Evolutionary conservation across 2,888 invertebrate species (phyloP), one percentile per base, ranked within the genome.

Genomic region (Pseudoips prasinana): DNA sequence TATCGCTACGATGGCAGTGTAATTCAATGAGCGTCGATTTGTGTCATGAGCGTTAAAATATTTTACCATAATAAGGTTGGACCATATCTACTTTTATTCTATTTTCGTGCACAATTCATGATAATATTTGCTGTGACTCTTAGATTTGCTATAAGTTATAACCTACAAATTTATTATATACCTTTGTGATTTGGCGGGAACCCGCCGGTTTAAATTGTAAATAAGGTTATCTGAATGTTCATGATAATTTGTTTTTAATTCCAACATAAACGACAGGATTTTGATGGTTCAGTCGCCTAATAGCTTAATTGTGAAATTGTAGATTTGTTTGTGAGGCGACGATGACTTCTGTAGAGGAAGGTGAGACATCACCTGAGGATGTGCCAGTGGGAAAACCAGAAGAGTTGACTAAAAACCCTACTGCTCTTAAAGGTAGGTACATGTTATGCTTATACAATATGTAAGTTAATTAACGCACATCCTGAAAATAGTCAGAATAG

Each of bases 341-440:
- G 47, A 88, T 88, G 88, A 77, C 78, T 46, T 73, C 85, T 22
- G 54, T 78, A 33, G 88, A 85, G 48, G 88, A 84, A 64, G 72
- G 78, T 24, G 85, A 84, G 29, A 52, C 73, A 23, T 55, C 73
- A 29, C 33, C 73, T 7, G 83, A 80, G 37, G 86, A 86, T 33
- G 66, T 84, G 8, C 73, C 79, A 17, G 58, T 71, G 29, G 88
- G 86, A 41, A 85, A 92, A 64, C 92, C 92, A 25, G 91, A 92
- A 10, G 92, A 92, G 60, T 83, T 92, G 28, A 86, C 91, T 11
- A 92, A 92, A 71, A 91, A 92, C 65, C 90, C 92, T 25, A 81
- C 83, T 49, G 86, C 91, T 27, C 85, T 92, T 26, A 91, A 90
- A 90, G 90, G 92, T 92, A 80, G 55, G n/a, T 26, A 28, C 26